Evolutionary conservation across 2,113 vertebrate genomes (phyloP).

Genomic region (Regulus satrapa): DNA sequence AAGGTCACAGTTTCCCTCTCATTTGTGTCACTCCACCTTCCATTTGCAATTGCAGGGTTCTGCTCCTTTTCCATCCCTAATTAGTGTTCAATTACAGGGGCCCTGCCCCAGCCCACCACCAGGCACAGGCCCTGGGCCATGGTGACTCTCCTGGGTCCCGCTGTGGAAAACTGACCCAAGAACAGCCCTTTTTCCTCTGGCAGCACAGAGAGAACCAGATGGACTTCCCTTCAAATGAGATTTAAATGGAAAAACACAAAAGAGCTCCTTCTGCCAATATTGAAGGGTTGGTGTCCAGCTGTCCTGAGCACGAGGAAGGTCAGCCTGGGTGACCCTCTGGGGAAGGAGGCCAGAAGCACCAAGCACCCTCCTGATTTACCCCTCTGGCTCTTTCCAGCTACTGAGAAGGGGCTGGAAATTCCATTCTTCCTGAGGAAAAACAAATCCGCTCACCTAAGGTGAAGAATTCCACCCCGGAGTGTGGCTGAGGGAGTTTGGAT

Average conservation of each 20-base stretch:
- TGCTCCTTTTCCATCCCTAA: background rate
- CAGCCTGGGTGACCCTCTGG: background rate
- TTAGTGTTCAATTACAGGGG: rapidly evolving
- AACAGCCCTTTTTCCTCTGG: background rate
- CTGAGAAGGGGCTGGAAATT: rapidly evolving
- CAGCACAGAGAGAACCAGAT: background rate
- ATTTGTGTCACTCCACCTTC: background rate
- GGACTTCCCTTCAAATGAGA: background rate
- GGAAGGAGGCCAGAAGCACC: background rate
- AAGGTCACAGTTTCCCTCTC: conserved; percentile 8
- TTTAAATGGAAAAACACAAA: conserved; percentile 36
- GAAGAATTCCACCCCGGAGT: rapidly evolving
- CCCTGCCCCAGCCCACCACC: background rate
- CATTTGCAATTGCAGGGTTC: background rate
- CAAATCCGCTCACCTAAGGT: rapidly evolving
- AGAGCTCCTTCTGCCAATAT: background rate
- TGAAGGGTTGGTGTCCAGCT: background rate
- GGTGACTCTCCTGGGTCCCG: background rate
- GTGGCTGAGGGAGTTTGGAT: background rate
- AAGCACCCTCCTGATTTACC: background rate
- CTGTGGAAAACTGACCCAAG: background rate
- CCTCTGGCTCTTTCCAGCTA: background rate
- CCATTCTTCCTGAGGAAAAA: background rate
- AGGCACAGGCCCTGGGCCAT: background rate
- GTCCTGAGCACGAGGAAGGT: background rate